Conservation (phyloP, 1,140 invertebrate genomes). For the Laupala kohalensis region DNA sequence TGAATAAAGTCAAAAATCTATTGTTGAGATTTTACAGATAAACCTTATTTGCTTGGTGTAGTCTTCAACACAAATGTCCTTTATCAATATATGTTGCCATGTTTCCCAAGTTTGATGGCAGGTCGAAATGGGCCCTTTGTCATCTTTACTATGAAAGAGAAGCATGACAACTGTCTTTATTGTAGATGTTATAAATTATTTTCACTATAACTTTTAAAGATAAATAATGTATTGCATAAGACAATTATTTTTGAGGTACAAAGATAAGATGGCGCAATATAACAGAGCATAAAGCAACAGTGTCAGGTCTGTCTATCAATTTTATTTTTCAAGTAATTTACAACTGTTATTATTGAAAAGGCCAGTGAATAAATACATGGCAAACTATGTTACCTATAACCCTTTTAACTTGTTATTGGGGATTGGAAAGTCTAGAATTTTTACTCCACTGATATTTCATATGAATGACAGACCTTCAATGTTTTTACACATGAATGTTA, state of each 20-base stretch:
- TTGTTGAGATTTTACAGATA: neutral
- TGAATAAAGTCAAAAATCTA: neutral
- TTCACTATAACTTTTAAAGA: constrained; percentile 2
- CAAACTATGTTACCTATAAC: neutral
- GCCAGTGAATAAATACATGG: too few relatives aligned
- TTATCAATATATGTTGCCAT: neutral
- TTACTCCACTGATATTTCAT: neutral
- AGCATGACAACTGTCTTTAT: neutral
- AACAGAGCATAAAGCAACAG: neutral
- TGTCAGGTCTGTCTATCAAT: neutral
- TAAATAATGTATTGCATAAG: neutral
- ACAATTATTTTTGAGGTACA: constrained; percentile 8
- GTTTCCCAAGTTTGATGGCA: neutral
- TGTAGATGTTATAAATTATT: neutral
- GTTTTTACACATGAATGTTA: neutral
- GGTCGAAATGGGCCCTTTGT: neutral
- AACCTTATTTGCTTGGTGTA: neutral
- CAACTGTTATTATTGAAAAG: too few relatives aligned
- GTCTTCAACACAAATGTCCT: neutral
- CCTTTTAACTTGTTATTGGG: neutral
- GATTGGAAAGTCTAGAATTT: neutral
- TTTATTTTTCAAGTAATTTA: too few relatives aligned
- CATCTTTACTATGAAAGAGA: neutral
- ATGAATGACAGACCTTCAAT: neutral
- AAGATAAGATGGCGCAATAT: neutral